Conservation (phyloP, 2,797 vertebrate species). For the Sebastes steindachneri region DNA sequence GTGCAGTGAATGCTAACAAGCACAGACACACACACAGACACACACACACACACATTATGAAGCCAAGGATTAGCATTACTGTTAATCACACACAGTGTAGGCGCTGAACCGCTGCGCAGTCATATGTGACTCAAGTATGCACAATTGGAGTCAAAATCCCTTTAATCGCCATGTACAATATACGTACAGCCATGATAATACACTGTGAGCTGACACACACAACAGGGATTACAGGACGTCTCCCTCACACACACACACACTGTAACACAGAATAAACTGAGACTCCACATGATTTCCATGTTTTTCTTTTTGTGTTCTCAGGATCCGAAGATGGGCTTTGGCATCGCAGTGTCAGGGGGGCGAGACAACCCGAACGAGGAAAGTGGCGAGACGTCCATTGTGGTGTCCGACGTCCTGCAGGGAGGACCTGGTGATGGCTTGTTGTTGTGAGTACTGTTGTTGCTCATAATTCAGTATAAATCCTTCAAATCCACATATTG, state of each 20-base stretch:
- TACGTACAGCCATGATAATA: constrained; percentile 23
- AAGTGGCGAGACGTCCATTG: constrained; percentile 92
- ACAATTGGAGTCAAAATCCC: constrained; percentile 23
- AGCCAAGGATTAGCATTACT: not conserved
- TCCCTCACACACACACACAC: not conserved
- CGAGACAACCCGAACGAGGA: constrained; percentile 96
- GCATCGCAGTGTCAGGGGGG: constrained; percentile 96
- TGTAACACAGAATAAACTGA: not conserved
- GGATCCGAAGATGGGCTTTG: constrained; percentile 98
- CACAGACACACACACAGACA: not conserved
- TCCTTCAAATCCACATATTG: not conserved
- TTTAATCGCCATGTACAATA: constrained; percentile 36
- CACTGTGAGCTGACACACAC: constrained; percentile 20
- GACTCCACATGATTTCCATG: not conserved
- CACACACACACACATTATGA: not conserved
- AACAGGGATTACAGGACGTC: constrained; percentile 37
- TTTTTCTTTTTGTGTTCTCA: constrained; percentile 46
- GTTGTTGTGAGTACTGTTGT: constrained; percentile 87
- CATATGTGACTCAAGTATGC: constrained; percentile 6
- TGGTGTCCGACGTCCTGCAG: constrained; percentile 94
- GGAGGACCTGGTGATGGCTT: constrained; percentile 94
- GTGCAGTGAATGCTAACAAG: not conserved
- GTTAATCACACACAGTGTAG: not conserved
- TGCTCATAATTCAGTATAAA: not conserved
- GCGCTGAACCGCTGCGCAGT: not conserved